These are phyloP conservation scores for Ramphastos sulfuratus DNA, from an alignment of 2,113 vertebrate species.

Conservation along the genomic window DNA sequence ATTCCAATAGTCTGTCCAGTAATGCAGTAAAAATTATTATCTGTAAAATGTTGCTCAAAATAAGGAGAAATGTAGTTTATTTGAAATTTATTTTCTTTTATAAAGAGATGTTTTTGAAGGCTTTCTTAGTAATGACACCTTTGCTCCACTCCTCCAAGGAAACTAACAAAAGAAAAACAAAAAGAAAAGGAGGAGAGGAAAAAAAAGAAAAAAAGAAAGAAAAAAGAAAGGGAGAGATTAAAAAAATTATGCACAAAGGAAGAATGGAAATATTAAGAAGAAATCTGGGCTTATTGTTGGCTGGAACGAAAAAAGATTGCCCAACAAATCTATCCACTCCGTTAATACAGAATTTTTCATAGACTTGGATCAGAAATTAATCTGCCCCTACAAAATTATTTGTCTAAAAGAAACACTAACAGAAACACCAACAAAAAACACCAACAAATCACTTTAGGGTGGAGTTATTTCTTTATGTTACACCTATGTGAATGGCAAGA, in stretches of 20 bases:
- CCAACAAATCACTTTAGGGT: background rate
- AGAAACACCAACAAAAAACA: background rate
- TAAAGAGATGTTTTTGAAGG: background rate
- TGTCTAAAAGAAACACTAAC: background rate
- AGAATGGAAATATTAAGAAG: background rate
- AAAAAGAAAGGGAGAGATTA: background rate
- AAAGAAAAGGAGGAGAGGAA: background rate
- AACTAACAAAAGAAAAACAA: background rate
- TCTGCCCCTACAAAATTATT: background rate
- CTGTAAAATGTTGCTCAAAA: background rate
- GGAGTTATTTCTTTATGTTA: background rate
- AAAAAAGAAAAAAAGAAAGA: background rate
- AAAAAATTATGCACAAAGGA: background rate
- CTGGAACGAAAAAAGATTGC: conserved; percentile 18
- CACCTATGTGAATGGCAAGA: background rate
- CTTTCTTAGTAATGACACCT: background rate
- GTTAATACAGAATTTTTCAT: background rate
- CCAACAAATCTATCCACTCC: background rate
- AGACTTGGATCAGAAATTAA: background rate
- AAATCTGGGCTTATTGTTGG: conserved; percentile 28
- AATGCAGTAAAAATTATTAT: background rate
- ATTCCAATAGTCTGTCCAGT: background rate
- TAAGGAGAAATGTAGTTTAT: background rate
- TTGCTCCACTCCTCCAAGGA: background rate
- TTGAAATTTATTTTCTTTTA: background rate